A percentile compares a stretch with the other conserved stretches of the same genome.
phyloP scores from a whole-genome alignment of 2,113 vertebrate species.

The Bos indicus region DNA sequence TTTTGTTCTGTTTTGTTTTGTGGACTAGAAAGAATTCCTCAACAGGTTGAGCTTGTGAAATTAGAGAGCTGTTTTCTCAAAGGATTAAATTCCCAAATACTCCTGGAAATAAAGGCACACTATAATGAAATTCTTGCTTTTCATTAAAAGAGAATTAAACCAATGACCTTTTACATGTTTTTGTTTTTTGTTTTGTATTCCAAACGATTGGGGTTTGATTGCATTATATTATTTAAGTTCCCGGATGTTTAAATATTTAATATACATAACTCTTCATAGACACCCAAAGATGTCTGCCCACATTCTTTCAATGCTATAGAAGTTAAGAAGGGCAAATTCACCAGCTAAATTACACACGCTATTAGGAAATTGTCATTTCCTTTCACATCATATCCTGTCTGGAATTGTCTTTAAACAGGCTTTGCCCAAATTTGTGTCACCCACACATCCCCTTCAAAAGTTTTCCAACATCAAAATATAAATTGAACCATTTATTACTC shows the following conservation, averaged over 20 bases:
- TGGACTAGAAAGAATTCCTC: slow-evolving; percentile 13
- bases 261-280: neutral
- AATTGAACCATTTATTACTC: neutral
- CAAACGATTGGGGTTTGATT: neutral
- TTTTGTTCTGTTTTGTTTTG: neutral
- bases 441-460: neutral
- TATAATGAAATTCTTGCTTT: slow-evolving; percentile 32
- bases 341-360: neutral
- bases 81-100: slow-evolving; percentile 23
- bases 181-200: neutral
- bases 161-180: neutral
- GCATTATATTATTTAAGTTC: neutral
- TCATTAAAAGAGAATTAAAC: slow-evolving; percentile 63
- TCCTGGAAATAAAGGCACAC: neutral
- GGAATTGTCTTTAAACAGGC: neutral
- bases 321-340: neutral
- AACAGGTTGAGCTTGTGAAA: slow-evolving; percentile 19
- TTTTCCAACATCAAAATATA: neutral
- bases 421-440: neutral
- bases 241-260: neutral
- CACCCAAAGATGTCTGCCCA: neutral
- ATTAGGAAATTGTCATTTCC: neutral
- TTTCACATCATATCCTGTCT: neutral
- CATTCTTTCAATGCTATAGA: neutral
- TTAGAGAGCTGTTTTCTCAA: neutral